phyloP scores from a whole-genome alignment of 2,113 vertebrate species.

The Noturus placidus region DNA sequence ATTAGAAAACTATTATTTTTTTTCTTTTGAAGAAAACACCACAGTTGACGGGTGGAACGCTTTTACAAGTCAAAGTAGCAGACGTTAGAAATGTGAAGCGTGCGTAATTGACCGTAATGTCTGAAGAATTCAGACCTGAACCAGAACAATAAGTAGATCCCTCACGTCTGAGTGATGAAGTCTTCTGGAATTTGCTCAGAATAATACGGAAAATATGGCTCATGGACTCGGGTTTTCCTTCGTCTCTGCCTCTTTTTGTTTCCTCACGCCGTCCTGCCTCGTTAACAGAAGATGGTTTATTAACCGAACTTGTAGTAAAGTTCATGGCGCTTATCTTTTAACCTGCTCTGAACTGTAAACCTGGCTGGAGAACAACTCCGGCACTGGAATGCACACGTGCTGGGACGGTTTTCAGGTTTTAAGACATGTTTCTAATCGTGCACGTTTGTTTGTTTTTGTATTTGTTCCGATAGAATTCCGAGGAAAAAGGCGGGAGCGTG shows the following conservation, averaged over 20 bases:
- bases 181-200: neutral
- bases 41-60: neutral
- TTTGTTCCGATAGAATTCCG: slow-evolving; percentile 59
- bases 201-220: neutral
- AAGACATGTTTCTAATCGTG: neutral
- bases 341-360: neutral
- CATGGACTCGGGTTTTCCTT: neutral
- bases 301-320: neutral
- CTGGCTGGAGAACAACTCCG: too few relatives aligned
- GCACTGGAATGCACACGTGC: neutral
- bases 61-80: neutral
- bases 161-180: neutral
- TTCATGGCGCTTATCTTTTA: neutral
- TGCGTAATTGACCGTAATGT: neutral
- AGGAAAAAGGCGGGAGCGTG: slow-evolving; percentile 64
- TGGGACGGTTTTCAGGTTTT: neutral
- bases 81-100: neutral
- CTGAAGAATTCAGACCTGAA: neutral
- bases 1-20: too few relatives aligned
- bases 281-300: neutral
- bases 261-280: neutral
- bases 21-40: neutral
- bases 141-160: neutral
- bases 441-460: slow-evolving; percentile 1
- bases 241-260: neutral